Evolutionary conservation across 2,888 invertebrate species (phyloP), one percentile per base, ranked within the genome.

Genomic region (Odontothrips loti): DNA sequence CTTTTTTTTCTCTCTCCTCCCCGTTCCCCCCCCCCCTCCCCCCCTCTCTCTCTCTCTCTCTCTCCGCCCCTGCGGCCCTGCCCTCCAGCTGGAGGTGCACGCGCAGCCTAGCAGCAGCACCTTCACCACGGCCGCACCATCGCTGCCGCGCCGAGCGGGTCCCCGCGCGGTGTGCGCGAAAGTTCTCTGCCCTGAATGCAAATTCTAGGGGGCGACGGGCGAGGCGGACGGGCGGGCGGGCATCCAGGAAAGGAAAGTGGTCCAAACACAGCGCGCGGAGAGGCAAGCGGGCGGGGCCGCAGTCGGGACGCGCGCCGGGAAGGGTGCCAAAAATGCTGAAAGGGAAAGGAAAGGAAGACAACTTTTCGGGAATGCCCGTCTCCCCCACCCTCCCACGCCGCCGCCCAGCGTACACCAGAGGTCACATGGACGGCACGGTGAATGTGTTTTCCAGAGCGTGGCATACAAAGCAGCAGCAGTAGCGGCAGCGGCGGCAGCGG

Each of bases 281-380:
- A 15, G 58, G 58, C 15, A 15, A 20, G 6, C 10, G 6, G 58
- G 58, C 15, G 58, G 58, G n/a, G 58, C 10, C 6, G 58, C 34
- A 6, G 34, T 6, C 8, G 58, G 58, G 58, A 17, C 58, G 58
- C 20, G 58, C 58, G 17, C 20, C 15, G 58, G 58, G 58, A 58
- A 58, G 58, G 58, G 58, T 58, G 58, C 58, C 58, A 58, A 58
- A 43, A 58, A 58, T 58, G 58, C 20, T 58, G 58, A 58, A 58
- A 58, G 58, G 58, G 58, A 58, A 58, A 58, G 58, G 58, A 58
- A 58, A 58, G 17, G 58, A n/a, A 58, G 58, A 58, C 58, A 58
- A 58, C 58, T 58, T 58, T 58, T 58, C 20, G 58, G 58, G n/a
- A 58, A 58, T 58, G n/a, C 17, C 11, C 58, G 58, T 2, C 20